Percentiles rank a stretch among this genome's conserved stretches.
These are phyloP conservation scores for Anoplophora glabripennis DNA, from an alignment of 1,140 invertebrate species.

Conservation along the genomic window DNA sequence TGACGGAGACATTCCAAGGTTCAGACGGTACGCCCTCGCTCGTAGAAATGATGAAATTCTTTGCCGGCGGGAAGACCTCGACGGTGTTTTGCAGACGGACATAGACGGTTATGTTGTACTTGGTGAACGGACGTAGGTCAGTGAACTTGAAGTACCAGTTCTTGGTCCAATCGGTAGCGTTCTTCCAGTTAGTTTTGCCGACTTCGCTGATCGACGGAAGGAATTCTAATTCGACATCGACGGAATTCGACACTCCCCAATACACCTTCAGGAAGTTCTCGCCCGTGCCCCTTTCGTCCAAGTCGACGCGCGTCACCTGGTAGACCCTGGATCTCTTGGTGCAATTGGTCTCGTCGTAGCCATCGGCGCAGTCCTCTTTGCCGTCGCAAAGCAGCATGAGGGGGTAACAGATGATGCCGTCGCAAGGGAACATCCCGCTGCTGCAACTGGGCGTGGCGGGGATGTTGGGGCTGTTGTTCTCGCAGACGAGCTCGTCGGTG, in stretches of 20 bases:
- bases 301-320: conserved; percentile 55
- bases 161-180: conserved; percentile 56
- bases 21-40: conserved; percentile 61
- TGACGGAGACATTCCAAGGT: conserved; percentile 62
- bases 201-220: conserved; percentile 56
- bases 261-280: conserved; percentile 53
- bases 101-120: conserved; percentile 77
- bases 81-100: conserved; percentile 56
- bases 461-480: conserved; percentile 40
- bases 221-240: conserved; percentile 55
- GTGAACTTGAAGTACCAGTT: conserved; percentile 58
- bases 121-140: conserved; percentile 64
- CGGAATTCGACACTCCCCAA: conserved; percentile 53
- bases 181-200: conserved; percentile 53
- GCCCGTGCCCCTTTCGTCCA: conserved; percentile 53
- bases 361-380: conserved; percentile 65
- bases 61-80: conserved; percentile 57
- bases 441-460: conserved; percentile 53
- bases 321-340: conserved; percentile 51
- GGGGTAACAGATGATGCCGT: conserved; percentile 59
- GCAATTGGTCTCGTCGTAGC: conserved; percentile 70
- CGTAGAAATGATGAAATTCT: conserved; percentile 61
- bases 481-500: conserved; percentile 64
- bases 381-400: conserved; percentile 63
- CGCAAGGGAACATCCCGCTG: conserved; percentile 61